Evolutionary conservation across 2,797 vertebrate species (phyloP), one percentile per base, ranked within the genome.

Genomic region (Acanthis flammea): DNA sequence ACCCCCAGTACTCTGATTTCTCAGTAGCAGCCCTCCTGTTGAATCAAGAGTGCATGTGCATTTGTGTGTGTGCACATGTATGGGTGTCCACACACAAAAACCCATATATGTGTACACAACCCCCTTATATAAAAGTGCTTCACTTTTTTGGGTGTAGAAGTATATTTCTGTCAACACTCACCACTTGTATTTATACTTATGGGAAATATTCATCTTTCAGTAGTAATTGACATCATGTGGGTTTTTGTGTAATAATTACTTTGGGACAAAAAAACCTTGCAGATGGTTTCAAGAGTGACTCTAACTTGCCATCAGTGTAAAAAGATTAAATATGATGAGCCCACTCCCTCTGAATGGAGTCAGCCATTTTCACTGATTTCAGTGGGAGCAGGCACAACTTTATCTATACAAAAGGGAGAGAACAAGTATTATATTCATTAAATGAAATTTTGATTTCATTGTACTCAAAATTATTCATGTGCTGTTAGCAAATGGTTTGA

Each of bases 401-500:
- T 9, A 1, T 61, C 50, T 80, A 30, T 92, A 44, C 86, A 90
- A 83, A 90, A 77, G 48, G 50, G 19, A 63, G 65, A 93, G 70
- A 91, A 86, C 27, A 12, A 19, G 54, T 80, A 92, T 95, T 91
- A 72, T 95, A 73, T 93, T 97, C 45, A 3, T 93, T 86, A 91
- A 96, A 93, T 92, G 81, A 95, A 78, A 79, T 57, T 81, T 83
- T 68, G 73, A 86, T 92, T 96, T 92, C 88, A 71, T 85, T 94
- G 80, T 74, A 9, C 48, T 95, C 94, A 73, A 97, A 97, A 95
- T 95, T 95, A 95, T 92, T 95, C 91, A 91, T 90, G 66, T 65
- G 82, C 86, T 94, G 74, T 92, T 94, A 87, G 83, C 77, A 95
- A 95, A 94, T 67, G 71, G 37, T 92, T 95, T 92, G 83, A 94